These are phyloP conservation scores for Strix aluco DNA, from an alignment of 2,113 vertebrate species.

Conservation along the genomic window DNA sequence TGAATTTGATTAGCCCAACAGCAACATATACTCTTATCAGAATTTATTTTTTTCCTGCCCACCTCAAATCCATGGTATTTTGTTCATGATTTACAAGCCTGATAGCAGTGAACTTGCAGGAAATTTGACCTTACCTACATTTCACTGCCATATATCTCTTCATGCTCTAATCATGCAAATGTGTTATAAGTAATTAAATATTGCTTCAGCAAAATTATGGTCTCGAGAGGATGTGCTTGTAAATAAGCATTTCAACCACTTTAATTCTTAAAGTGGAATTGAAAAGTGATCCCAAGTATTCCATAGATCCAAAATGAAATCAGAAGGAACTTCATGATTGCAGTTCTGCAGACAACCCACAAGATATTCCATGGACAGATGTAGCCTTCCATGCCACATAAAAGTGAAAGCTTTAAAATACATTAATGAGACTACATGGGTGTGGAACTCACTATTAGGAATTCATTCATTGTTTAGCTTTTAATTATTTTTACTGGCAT, in stretches of 20 bases:
- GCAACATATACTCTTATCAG: not conserved
- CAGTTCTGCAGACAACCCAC: not conserved
- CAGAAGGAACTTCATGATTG: not conserved
- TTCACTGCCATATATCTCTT: not conserved
- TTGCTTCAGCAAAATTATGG: not conserved
- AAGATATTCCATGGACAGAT: not conserved
- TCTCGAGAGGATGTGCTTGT: not conserved
- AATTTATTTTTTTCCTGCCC: not conserved
- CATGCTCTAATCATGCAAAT: not conserved
- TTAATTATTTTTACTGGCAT: not conserved
- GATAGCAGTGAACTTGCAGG: not conserved
- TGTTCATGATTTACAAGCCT: not conserved
- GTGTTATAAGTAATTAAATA: slow-evolving; percentile 11
- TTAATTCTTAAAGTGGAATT: not conserved
- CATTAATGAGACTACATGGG: not conserved
- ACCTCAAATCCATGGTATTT: not conserved
- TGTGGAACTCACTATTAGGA: not conserved
- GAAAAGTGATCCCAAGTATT: not conserved
- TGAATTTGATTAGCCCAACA: not conserved
- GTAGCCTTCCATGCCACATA: not conserved
- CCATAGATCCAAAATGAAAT: not conserved
- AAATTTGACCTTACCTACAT: not conserved
- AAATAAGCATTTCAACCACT: not conserved
- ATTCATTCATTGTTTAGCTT: not conserved
- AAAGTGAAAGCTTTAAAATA: not conserved